These are phyloP conservation scores for Engraulis encrasicolus DNA, from an alignment of 2,113 vertebrate species.

Conservation along the genomic window DNA sequence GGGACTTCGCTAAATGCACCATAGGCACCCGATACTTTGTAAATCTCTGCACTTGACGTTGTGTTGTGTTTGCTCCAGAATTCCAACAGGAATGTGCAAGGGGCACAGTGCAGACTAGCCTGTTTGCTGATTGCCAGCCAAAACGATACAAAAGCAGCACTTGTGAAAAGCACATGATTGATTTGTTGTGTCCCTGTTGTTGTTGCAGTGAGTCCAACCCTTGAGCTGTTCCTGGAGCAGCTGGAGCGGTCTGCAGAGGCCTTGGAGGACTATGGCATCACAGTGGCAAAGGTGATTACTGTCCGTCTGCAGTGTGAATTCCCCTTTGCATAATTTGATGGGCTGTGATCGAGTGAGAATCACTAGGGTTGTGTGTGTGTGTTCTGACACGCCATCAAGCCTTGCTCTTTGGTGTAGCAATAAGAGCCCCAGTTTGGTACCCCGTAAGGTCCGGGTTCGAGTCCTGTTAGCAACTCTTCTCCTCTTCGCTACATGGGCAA, in stretches of 20 bases:
- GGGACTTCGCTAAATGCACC: too few species aligned
- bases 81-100: neutral
- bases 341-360: too few species aligned
- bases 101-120: too few species aligned
- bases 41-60: neutral
- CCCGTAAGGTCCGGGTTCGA: too few species aligned
- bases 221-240: slow-evolving; percentile 83
- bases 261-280: slow-evolving; percentile 88
- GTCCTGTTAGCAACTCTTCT: too few species aligned
- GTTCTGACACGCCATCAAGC: too few species aligned
- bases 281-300: slow-evolving; percentile 84
- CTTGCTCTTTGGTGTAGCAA: too few species aligned
- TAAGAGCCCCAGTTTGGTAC: too few species aligned
- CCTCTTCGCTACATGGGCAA: too few species aligned
- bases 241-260: slow-evolving; percentile 79
- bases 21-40: neutral
- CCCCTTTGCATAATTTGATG: too few species aligned
- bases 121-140: neutral
- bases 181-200: slow-evolving; percentile 41
- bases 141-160: neutral
- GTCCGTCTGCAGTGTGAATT: too few species aligned
- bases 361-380: too few species aligned
- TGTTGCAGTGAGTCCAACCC: slow-evolving; percentile 78
- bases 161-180: neutral
- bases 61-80: neutral